Evolutionary conservation across 53 echinoderm and acorn worm species (phyloP).

Genomic region (Zoroaster sp.): DNA sequence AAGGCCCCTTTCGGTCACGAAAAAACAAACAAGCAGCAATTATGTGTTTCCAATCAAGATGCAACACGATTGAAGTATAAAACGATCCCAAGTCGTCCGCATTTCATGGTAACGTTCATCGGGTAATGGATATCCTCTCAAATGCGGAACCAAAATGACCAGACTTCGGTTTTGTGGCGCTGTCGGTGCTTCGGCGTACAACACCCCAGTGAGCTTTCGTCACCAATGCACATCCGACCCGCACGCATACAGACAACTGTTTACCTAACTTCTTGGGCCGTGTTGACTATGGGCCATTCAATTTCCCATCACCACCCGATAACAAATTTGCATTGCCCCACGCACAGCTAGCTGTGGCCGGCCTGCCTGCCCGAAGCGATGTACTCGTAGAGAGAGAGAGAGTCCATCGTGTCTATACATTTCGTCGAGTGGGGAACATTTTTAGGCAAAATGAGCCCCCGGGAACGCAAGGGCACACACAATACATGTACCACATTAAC

Average conservation of each 20-base stretch:
- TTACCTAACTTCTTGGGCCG: conserved; percentile 59
- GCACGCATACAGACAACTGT: conserved; percentile 14
- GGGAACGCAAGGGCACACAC: neutral
- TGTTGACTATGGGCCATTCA: conserved; percentile 53
- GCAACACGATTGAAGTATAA: neutral
- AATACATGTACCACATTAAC: no score
- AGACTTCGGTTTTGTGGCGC: neutral
- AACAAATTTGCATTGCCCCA: conserved; percentile 52
- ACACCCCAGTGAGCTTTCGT: conserved; percentile 7
- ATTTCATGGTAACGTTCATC: neutral
- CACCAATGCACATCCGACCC: conserved; percentile 20
- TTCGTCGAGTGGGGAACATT: neutral
- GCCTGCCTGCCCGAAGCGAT: neutral
- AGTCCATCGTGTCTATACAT: neutral
- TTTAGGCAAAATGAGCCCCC: conserved; percentile 42
- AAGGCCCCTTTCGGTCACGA: no score
- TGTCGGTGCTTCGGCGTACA: neutral
- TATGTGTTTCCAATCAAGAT: neutral
- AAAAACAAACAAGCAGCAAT: neutral
- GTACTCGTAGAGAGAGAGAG: neutral
- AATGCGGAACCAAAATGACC: neutral
- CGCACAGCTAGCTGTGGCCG: neutral
- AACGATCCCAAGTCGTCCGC: neutral
- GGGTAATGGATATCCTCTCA: neutral
- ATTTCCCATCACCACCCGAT: conserved; percentile 61